Evolutionary conservation across 2,888 invertebrate genomes (phyloP).

Genomic region (Callosobruchus maculatus): DNA sequence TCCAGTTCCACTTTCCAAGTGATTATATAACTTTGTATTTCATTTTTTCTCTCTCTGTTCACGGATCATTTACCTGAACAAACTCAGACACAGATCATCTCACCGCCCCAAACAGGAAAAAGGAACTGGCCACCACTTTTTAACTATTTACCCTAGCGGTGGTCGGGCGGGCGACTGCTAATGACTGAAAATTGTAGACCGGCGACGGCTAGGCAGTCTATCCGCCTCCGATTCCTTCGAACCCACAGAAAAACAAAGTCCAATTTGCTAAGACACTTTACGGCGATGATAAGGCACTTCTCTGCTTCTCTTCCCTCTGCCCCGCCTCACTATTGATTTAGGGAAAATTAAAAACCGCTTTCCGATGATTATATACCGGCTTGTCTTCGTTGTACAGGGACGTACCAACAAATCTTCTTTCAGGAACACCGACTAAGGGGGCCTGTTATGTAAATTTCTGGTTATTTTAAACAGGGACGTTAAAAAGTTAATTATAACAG

Average conservation of each 20-base stretch:
- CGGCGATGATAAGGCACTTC: slow-evolving; percentile 33
- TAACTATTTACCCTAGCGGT: too few species aligned
- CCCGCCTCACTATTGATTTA: background rate
- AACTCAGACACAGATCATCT: too few species aligned
- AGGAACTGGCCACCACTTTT: too few species aligned
- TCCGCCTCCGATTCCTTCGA: background rate
- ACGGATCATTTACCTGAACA: too few species aligned
- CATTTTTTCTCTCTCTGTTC: too few species aligned
- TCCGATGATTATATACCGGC: background rate
- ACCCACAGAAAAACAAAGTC: slow-evolving; percentile 3
- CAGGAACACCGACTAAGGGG: too few species aligned
- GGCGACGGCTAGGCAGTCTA: background rate
- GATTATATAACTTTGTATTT: too few species aligned
- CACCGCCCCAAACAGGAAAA: too few species aligned
- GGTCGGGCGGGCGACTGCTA: background rate
- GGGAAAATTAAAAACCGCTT: background rate
- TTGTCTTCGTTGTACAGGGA: background rate
- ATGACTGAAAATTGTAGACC: background rate
- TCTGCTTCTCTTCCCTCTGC: slow-evolving; percentile 3
- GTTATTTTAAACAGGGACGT: too few species aligned
- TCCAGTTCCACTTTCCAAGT: too few species aligned
- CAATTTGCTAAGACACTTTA: slow-evolving; percentile 24
- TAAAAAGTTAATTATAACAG: too few species aligned
- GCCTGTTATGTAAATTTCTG: too few species aligned
- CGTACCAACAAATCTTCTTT: background rate